Conservation (phyloP, 2,797 vertebrate genomes). For the Sorex maritimensis region DNA sequence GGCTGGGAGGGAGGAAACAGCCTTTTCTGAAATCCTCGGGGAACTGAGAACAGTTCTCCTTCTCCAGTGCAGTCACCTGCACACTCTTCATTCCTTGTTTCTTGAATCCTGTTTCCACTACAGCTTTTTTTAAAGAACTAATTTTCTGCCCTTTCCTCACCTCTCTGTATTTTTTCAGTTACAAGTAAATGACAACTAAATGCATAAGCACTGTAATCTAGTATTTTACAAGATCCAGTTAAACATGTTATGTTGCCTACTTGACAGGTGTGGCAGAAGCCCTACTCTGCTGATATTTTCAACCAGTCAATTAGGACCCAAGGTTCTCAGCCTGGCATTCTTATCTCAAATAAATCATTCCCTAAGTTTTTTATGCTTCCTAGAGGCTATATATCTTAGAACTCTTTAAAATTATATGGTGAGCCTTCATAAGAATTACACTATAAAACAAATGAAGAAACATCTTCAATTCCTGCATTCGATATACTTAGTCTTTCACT, state of each 20-base stretch:
- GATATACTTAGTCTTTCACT: neutral
- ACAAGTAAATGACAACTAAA: neutral
- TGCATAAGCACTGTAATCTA: neutral
- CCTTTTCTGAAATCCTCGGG: neutral
- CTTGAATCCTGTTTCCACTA: neutral
- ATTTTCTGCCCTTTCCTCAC: neutral
- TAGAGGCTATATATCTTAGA: neutral
- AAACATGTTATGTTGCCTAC: conserved; percentile 2
- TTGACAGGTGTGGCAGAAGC: neutral
- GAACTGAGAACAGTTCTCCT: neutral
- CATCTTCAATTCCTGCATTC: neutral
- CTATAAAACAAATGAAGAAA: conserved; percentile 19
- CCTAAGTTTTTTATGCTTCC: neutral
- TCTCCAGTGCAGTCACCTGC: neutral
- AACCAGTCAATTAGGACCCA: neutral
- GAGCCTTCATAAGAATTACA: neutral
- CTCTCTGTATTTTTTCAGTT: neutral
- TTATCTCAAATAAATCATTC: neutral
- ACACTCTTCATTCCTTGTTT: neutral
- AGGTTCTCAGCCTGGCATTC: neutral
- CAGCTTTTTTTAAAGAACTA: neutral
- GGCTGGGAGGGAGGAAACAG: neutral
- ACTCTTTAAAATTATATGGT: neutral
- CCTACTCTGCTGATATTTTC: neutral
- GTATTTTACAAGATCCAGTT: neutral